Percentiles rank a stretch among this genome's conserved stretches.
Evolutionary conservation across 2,888 invertebrate genomes (phyloP).

Genomic region (Chloroclystis v-ata): DNA sequence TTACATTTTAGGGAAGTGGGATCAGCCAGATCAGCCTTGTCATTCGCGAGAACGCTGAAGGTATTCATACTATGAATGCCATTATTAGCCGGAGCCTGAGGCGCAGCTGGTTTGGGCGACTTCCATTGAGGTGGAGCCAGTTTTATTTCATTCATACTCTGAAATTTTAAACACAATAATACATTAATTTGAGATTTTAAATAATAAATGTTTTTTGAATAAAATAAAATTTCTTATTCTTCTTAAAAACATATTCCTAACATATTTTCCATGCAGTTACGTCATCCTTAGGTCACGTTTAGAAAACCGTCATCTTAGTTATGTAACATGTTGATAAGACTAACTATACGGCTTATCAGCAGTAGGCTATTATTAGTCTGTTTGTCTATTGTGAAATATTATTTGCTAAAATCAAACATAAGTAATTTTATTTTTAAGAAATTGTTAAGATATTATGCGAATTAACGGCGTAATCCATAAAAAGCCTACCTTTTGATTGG

Average conservation of each 20-base stretch:
- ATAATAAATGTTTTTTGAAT: too few species aligned
- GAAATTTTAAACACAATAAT: constrained; percentile 27
- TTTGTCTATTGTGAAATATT: not conserved
- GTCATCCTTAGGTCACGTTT: constrained; percentile 3
- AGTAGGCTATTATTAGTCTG: constrained; percentile 1
- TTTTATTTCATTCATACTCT: constrained; percentile 61
- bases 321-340: constrained; percentile 12
- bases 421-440: too few species aligned
- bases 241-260: too few species aligned
- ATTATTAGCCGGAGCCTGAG: constrained; percentile 46
- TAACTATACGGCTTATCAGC: constrained; percentile 13
- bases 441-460: too few species aligned
- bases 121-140: constrained; percentile 64
- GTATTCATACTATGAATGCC: constrained; percentile 59
- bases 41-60: constrained; percentile 61
- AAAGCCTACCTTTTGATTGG: constrained; percentile 52
- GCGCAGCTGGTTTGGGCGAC: constrained; percentile 46
- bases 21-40: constrained; percentile 56
- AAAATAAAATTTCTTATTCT: too few species aligned
- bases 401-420: not conserved
- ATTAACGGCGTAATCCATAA: too few species aligned
- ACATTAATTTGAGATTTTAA: too few species aligned
- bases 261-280: not conserved
- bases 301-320: constrained; percentile 4
- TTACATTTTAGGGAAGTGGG: constrained; percentile 59